phyloP scores from a whole-genome alignment of 2,113 vertebrate genomes.

The Platysternon megacephalum region DNA sequence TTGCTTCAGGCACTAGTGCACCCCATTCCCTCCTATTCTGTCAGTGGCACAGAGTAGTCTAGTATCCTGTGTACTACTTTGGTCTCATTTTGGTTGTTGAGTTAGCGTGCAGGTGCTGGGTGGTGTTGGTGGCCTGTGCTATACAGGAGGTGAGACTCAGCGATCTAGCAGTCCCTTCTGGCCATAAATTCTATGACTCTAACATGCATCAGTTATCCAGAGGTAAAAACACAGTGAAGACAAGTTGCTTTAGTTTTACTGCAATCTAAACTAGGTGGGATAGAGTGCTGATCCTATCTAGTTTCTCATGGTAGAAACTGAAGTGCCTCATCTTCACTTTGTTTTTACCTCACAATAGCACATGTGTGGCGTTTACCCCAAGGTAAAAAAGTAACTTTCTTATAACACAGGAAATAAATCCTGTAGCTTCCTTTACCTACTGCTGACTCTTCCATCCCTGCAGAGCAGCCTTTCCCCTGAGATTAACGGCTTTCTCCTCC shows the following conservation, averaged over 20 bases:
- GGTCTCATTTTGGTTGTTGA: no score
- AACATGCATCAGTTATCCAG: no score
- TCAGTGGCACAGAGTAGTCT: no score
- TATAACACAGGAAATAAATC: background rate
- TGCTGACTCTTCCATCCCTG: background rate
- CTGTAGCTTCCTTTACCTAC: background rate
- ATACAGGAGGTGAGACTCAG: no score
- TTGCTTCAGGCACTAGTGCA: no score
- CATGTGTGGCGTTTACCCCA: background rate
- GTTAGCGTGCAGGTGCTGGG: no score
- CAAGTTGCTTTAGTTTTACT: background rate
- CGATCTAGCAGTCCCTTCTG: no score
- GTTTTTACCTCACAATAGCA: background rate
- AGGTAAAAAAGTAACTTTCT: background rate
- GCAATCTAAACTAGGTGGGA: background rate
- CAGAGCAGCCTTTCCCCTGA: background rate
- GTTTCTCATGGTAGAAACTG: background rate
- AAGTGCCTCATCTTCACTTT: background rate
- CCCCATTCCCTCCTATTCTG: no score
- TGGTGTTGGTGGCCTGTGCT: no score
- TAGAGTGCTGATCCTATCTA: background rate
- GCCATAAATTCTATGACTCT: no score
- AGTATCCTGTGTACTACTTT: no score
- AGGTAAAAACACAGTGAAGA: background rate
- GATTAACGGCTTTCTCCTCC: fast-evolving